Evolutionary conservation across 2,888 invertebrate genomes (phyloP).

Genomic region (Arge pagana): DNA sequence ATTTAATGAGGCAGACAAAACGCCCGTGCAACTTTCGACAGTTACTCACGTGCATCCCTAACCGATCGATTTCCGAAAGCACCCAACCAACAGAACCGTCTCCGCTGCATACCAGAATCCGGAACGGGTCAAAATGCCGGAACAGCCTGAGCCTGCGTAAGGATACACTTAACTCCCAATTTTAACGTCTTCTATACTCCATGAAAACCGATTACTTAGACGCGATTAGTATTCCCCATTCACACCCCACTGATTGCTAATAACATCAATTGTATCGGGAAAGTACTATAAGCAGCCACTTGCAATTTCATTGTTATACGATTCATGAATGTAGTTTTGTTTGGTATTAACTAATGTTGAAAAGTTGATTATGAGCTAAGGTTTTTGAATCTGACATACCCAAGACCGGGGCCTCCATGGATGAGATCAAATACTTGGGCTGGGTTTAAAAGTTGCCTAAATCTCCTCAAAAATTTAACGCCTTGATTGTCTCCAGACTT

Average conservation of each 20-base stretch:
- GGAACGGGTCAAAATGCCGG: constrained; percentile 92
- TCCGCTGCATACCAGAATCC: constrained; percentile 95
- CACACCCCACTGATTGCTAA: too few species aligned
- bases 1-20: too few species aligned
- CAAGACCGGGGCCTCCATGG: constrained; percentile 79
- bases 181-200: too few species aligned
- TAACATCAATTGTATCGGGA: too few species aligned
- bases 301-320: too few species aligned
- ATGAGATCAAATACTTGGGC: constrained; percentile 98
- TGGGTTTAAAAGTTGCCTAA: constrained; percentile 94
- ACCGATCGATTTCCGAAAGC: constrained; percentile 90
- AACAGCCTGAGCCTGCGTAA: constrained; percentile 77
- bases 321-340: too few species aligned
- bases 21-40: constrained; percentile 23
- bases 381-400: constrained; percentile 69
- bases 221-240: too few species aligned
- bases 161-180: constrained; percentile 1
- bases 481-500: constrained; percentile 98
- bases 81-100: constrained; percentile 99
- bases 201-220: too few species aligned
- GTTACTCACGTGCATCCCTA: constrained; percentile 88
- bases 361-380: too few species aligned
- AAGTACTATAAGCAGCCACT: too few species aligned
- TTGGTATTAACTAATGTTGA: too few species aligned
- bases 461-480: constrained; percentile 90